Evolutionary conservation across 2,888 invertebrate genomes (phyloP).

Genomic region (Stenodera caucasica): DNA sequence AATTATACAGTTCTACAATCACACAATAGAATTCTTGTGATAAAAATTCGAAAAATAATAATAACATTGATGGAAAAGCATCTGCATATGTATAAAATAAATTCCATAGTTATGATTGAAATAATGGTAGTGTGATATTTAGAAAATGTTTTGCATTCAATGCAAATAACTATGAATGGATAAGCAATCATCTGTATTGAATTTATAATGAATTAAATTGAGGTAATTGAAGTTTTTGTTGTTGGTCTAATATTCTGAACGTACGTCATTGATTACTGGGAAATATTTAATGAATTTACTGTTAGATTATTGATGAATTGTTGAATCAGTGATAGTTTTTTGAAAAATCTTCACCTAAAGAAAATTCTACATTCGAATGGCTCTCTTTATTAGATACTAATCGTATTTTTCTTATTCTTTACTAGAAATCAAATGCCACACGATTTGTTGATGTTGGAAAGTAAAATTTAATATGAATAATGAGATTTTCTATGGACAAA

Average conservation of each 20-base stretch:
- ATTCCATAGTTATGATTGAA: not conserved
- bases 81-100: not conserved
- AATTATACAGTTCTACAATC: no score
- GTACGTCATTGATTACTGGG: not conserved
- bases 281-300: not conserved
- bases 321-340: no score
- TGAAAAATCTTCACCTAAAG: no score
- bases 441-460: not conserved
- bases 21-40: no score
- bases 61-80: no score
- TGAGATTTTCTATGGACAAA: not conserved
- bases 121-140: not conserved
- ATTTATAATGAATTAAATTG: not conserved
- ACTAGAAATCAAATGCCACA: not conserved
- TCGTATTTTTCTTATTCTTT: no score
- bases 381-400: no score
- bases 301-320: not conserved
- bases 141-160: not conserved
- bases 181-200: not conserved
- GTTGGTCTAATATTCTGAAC: not conserved
- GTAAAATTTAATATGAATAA: not conserved
- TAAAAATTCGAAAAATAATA: no score
- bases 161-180: not conserved
- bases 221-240: not conserved
- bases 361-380: no score